phyloP scores from a whole-genome alignment of 2,113 vertebrate genomes.

The Catagonus wagneri region DNA sequence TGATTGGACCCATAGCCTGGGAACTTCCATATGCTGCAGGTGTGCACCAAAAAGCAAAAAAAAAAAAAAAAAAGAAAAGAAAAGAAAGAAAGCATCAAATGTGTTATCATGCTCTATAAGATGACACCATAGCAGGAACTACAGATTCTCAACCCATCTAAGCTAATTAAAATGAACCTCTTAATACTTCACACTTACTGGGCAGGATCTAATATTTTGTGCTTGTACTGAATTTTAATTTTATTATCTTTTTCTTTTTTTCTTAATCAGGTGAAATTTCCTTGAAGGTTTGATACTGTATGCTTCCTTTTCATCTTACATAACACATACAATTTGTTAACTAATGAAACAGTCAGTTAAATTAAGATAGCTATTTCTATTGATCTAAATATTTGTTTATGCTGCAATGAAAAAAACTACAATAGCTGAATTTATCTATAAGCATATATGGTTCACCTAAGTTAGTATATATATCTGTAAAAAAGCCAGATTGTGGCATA shows the following conservation, averaged over 20 bases:
- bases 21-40: too few relatives aligned
- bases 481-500: background rate
- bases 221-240: background rate
- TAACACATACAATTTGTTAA: background rate
- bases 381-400: background rate
- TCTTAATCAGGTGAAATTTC: background rate
- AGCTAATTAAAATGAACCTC: background rate
- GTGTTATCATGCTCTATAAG: background rate
- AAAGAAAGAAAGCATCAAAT: background rate
- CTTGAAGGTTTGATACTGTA: background rate
- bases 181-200: background rate
- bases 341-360: background rate
- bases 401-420: background rate
- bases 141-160: background rate
- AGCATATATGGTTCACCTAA: background rate
- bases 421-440: background rate
- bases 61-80: too few relatives aligned
- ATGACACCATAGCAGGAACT: background rate
- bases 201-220: background rate
- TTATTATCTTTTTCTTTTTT: background rate
- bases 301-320: slow-evolving; percentile 32
- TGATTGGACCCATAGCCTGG: too few relatives aligned
- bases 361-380: background rate
- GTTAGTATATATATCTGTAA: background rate
- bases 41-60: too few relatives aligned